Base-by-base conservation (phyloP, 1,140 invertebrate genomes). In the Phenacoccus solenopsis region DNA sequence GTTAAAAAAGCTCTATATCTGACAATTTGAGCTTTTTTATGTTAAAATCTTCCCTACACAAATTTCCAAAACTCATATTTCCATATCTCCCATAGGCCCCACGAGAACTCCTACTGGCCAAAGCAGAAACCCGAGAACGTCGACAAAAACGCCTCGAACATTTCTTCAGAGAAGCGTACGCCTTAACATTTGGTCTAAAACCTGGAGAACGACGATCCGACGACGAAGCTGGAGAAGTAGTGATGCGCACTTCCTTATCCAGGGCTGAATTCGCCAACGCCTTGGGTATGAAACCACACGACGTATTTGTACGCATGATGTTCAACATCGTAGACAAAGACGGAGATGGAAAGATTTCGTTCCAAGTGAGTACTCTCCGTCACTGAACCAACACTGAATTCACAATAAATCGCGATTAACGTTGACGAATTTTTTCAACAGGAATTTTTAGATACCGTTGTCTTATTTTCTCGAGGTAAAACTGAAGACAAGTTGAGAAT, bases 281-380 rank as follows among this genome's bases (percentile, higher is more conserved):
- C 0, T 81, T 99, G 3, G 96, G 96, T 21, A 98, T 99, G 93
- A 93, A 93, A 79, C 81, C 90, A 0, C 91, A 96, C 77, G 96
- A 94, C 25, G 88, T 98, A 13, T 99, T 99, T 80, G 96, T 99
- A 0, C 90, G 95, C 73, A 94, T 98, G 80, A 98, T 99, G 96
- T 99, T 99, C 78, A 96, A 96, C 74, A 94, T 98, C 74, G 94
- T 98, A 0, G 95, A 98, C 78, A 96, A 96, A 75, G 94, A 98
- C 78, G 85, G 93, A 59, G 94, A 97, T 79, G 94, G 95, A 0
- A 84, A 93, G 74, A 98, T 99, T 75, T 96, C 93, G 10, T 99
- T 98, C 78, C 93, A 97, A 80, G 85, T 87, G 74, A 71, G 61
- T 1, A n/a, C 9, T 49, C 20, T 32, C 30, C n/a, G n/a, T n/a